Evolutionary conservation across 2,797 vertebrate species (phyloP).

Genomic region (Neosalanx taihuensis): DNA sequence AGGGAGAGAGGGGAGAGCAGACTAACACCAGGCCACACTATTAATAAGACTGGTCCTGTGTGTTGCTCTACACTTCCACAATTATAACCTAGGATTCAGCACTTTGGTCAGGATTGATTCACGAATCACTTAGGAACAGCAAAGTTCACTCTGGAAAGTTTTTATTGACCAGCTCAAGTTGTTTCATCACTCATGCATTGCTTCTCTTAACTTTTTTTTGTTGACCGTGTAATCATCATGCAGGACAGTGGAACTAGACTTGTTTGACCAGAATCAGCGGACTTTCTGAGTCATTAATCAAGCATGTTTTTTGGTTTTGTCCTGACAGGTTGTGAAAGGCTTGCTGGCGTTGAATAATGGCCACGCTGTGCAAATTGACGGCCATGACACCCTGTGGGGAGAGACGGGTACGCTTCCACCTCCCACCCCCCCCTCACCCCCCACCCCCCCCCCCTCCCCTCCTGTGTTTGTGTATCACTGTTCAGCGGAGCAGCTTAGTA

Average conservation of each 20-base stretch:
- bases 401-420: conserved; percentile 91
- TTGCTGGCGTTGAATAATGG: conserved; percentile 85
- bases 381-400: conserved; percentile 94
- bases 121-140: conserved; percentile 38
- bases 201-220: not conserved
- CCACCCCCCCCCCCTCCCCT: conserved; percentile 19
- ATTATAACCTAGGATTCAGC: conserved; percentile 23
- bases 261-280: conserved; percentile 49
- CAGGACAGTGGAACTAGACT: conserved; percentile 30
- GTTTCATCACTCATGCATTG: conserved; percentile 6
- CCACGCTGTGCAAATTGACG: conserved; percentile 84
- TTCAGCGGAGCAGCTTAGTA: not conserved
- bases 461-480: not conserved
- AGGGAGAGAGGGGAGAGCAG: not conserved
- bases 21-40: conserved; percentile 15
- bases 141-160: conserved; percentile 26
- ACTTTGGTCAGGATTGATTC: conserved; percentile 38
- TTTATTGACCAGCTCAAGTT: conserved; percentile 30
- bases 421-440: conserved; percentile 33
- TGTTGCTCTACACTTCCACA: conserved; percentile 20
- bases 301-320: conserved; percentile 43
- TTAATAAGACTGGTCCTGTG: conserved; percentile 46
- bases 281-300: conserved; percentile 61
- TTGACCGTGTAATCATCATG: conserved; percentile 21
- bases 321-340: conserved; percentile 85